phyloP scores from a whole-genome alignment of 2,888 invertebrate genomes.

The Cepaea hortensis region DNA sequence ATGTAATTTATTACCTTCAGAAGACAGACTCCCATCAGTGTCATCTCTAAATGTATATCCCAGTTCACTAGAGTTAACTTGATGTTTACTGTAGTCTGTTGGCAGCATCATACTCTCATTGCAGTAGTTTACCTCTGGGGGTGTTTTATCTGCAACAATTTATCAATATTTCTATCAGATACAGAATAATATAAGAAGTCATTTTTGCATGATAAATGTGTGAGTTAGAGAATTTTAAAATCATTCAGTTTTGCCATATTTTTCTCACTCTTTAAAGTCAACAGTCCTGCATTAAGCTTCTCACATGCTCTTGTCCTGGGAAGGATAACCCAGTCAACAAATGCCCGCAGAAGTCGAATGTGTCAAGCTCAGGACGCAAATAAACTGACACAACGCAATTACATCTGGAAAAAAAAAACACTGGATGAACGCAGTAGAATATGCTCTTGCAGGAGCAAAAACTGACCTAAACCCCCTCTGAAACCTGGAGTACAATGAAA shows the following conservation, averaged over 20 bases:
- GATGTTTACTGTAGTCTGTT: constrained; percentile 36
- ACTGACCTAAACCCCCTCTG: no score
- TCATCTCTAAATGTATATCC: constrained; percentile 1
- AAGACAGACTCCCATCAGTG: background rate
- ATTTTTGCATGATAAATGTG: background rate
- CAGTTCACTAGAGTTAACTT: constrained; percentile 22
- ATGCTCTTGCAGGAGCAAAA: background rate
- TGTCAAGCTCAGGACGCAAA: no score
- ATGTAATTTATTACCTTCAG: background rate
- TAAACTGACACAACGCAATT: no score
- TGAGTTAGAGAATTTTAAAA: no score
- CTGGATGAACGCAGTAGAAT: background rate
- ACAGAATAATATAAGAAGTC: background rate
- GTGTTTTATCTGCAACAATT: constrained; percentile 30
- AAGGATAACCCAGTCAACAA: background rate
- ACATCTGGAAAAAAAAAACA: background rate
- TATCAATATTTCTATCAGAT: background rate
- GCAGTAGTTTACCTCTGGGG: constrained; percentile 23
- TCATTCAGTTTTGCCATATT: background rate
- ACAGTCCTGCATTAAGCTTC: background rate
- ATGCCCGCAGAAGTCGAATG: no score
- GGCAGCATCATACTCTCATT: background rate
- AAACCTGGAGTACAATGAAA: no score
- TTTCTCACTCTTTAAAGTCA: background rate
- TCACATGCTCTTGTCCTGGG: background rate